Percentiles rank a stretch among this genome's conserved stretches.
These are phyloP conservation scores for Microctenopoma lineatum DNA, from an alignment of 2,797 vertebrate genomes.

Conservation along the genomic window DNA sequence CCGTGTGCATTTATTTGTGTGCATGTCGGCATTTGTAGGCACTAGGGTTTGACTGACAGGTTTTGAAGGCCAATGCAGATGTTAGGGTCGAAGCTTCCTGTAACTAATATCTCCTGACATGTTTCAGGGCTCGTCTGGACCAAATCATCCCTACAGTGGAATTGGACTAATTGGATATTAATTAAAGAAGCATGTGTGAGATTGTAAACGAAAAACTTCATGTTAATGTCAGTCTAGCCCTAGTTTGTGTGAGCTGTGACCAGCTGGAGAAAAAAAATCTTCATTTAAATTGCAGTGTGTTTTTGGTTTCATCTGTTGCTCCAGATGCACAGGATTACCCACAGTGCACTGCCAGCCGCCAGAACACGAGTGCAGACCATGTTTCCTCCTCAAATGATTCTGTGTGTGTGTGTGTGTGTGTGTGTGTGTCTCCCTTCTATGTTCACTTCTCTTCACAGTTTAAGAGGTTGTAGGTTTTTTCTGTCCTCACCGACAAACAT, in stretches of 20 bases:
- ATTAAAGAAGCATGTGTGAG: neutral
- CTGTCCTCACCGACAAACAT: neutral
- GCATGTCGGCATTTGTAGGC: conserved; percentile 64
- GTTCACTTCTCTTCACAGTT: conserved; percentile 39
- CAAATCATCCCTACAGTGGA: conserved; percentile 10
- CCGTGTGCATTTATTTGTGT: conserved; percentile 10
- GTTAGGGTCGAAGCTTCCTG: conserved; percentile 32
- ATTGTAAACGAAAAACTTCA: neutral
- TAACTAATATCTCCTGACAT: conserved; percentile 27
- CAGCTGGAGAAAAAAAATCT: conserved; percentile 20
- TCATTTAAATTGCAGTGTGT: conserved; percentile 29
- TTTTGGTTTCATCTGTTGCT: conserved; percentile 51
- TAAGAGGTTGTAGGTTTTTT: neutral
- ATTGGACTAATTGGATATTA: neutral
- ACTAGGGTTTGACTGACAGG: conserved; percentile 63
- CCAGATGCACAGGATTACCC: conserved; percentile 58
- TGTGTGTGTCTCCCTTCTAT: conserved; percentile 5
- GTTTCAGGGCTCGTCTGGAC: conserved; percentile 13
- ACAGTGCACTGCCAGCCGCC: conserved; percentile 41
- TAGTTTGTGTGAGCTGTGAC: conserved; percentile 19
- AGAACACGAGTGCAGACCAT: conserved; percentile 10
- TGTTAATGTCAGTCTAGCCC: conserved; percentile 19
- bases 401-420: conserved; percentile 5
- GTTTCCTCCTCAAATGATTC: conserved; percentile 2
- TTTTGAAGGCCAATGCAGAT: conserved; percentile 54